Conservation (phyloP, 2,888 invertebrate genomes). For the Spodoptera littoralis region DNA sequence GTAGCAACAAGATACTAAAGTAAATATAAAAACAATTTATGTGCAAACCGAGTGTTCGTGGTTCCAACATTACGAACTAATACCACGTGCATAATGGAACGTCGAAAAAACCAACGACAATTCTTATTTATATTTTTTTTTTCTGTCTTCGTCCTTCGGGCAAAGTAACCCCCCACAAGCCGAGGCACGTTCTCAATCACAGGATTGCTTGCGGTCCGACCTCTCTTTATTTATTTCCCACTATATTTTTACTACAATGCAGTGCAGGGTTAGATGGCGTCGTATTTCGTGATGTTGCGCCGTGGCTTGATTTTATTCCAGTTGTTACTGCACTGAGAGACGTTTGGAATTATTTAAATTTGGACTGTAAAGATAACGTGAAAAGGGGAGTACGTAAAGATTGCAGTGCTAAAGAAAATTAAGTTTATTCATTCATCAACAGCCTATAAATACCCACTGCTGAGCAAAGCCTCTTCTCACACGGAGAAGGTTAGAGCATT, state of each 20-base stretch:
- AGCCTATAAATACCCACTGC: too few species aligned
- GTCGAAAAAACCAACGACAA: constrained; percentile 10
- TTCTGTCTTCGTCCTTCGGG: constrained; percentile 24
- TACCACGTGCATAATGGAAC: constrained; percentile 31
- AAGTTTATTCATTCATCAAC: too few species aligned
- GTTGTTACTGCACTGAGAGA: constrained; percentile 27
- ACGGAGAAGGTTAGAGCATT: too few species aligned
- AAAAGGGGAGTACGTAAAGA: too few species aligned
- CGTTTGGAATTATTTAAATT: constrained; percentile 2
- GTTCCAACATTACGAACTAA: background rate
- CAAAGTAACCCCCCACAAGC: constrained; percentile 60
- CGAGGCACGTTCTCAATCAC: constrained; percentile 75
- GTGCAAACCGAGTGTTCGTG: background rate
- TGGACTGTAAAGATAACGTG: background rate
- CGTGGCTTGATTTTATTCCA: constrained; percentile 38
- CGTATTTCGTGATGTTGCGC: constrained; percentile 35
- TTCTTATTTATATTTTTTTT: constrained; percentile 35
- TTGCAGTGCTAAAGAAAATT: too few species aligned
- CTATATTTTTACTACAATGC: constrained; percentile 58
- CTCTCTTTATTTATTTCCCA: constrained; percentile 58
- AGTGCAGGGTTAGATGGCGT: constrained; percentile 27
- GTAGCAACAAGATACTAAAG: background rate
- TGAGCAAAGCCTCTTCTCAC: too few species aligned
- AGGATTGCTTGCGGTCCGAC: constrained; percentile 64
- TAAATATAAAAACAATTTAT: background rate